These are phyloP conservation scores for Electrona antarctica DNA, from an alignment of 2,113 vertebrate species.

Conservation along the genomic window DNA sequence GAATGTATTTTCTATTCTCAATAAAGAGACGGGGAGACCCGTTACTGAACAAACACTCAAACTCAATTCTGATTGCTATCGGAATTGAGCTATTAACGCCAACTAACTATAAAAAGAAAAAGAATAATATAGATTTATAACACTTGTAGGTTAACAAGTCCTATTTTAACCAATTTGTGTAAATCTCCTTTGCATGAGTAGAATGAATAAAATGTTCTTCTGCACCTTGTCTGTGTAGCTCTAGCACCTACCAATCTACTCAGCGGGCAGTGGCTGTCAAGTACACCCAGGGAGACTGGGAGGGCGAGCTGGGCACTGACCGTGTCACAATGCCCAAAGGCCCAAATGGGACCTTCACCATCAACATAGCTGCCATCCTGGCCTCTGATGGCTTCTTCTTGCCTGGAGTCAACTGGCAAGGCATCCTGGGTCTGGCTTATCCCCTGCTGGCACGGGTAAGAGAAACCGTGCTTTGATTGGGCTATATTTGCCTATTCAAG, in stretches of 20 bases:
- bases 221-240: constrained; percentile 75
- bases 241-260: constrained; percentile 81
- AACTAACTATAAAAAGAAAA: too few relatives aligned
- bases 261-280: constrained; percentile 83
- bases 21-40: too few relatives aligned
- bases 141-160: too few relatives aligned
- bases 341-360: constrained; percentile 79
- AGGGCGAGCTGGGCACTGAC: constrained; percentile 89
- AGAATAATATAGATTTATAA: too few relatives aligned
- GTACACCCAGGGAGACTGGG: constrained; percentile 97
- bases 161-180: too few relatives aligned
- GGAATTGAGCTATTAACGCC: too few relatives aligned
- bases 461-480: neutral
- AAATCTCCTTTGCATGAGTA: too few relatives aligned
- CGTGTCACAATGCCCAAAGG: constrained; percentile 85
- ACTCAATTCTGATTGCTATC: too few relatives aligned
- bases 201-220: too few relatives aligned
- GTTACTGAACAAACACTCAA: too few relatives aligned
- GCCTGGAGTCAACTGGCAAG: constrained; percentile 91
- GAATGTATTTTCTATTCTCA: too few relatives aligned
- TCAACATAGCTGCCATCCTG: constrained; percentile 91
- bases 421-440: constrained; percentile 95
- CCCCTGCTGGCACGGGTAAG: constrained; percentile 88
- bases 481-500: too few relatives aligned
- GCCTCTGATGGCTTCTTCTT: constrained; percentile 93